Percentiles rank a stretch among this genome's conserved stretches.
Evolutionary conservation across 2,797 vertebrate species (phyloP).

Genomic region (Merluccius polli): DNA sequence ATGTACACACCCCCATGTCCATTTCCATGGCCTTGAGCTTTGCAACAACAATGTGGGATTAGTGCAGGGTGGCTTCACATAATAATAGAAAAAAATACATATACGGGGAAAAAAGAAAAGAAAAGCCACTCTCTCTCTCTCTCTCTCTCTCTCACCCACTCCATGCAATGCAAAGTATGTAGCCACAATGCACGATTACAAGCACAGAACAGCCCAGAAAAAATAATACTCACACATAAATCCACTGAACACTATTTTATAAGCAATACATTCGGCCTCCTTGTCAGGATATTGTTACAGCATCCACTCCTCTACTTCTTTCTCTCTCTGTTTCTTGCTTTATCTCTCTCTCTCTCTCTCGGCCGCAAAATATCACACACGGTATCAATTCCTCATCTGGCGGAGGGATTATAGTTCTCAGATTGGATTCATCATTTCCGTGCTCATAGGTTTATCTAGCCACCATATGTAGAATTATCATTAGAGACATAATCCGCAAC

Average conservation of each 20-base stretch:
- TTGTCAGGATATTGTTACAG: no score
- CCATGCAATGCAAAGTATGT: constrained; percentile 39
- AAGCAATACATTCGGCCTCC: no score
- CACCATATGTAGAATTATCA: constrained; percentile 80
- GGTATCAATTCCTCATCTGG: constrained; percentile 74
- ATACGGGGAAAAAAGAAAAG: background rate
- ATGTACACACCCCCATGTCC: constrained; percentile 64
- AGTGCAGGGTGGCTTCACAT: constrained; percentile 73
- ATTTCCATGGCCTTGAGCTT: constrained; percentile 72
- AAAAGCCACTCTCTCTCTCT: constrained; percentile 8
- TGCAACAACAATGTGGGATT: constrained; percentile 74
- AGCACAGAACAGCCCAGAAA: no score
- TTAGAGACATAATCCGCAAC: constrained; percentile 66
- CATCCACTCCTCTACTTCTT: constrained; percentile 6
- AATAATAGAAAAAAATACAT: constrained; percentile 49
- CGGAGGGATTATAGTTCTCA: constrained; percentile 72
- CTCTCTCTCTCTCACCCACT: no score
- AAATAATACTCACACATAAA: no score
- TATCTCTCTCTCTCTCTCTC: constrained; percentile 11
- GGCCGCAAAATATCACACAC: constrained; percentile 59
- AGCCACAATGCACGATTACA: constrained; percentile 10
- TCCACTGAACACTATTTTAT: no score
- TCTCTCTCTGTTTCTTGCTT: constrained; percentile 29
- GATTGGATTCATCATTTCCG: constrained; percentile 75
- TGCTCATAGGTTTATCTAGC: constrained; percentile 72